Base-by-base conservation (phyloP, 2,888 invertebrate species). In the Philaethria dido region DNA sequence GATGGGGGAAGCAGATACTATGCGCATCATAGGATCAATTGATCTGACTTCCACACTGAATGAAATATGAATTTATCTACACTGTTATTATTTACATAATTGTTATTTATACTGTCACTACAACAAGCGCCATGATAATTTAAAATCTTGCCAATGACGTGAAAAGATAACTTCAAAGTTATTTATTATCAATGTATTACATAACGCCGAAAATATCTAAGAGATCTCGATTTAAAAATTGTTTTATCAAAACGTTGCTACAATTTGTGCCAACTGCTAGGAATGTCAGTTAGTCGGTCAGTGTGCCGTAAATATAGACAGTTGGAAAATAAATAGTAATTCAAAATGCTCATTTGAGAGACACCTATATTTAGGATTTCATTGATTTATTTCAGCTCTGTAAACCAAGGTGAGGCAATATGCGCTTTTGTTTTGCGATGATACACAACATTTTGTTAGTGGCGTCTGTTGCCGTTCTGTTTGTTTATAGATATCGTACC, bases 321-420 rank as follows among this genome's bases (percentile, higher is more conserved):
- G 29, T 62, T 45, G 33, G 36, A 66, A 61, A 66, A 70, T 65
- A 70, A 65, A 70, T 66, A 61, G 61, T 67, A 63, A 67, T 67
- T 66, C 50, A 63, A 47, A 66, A 62, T 62, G 36, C 13, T 66
- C 55, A 33, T 62, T 66, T 66, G 55, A 57, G 47, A 61, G 61
- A 57, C 33, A 42, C 29, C 33, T 70, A 68, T 68, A 68, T 68
- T 62, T 70, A 64, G 66, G 61, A 62, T 68, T 64, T 63, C 66
- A 72, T 72, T 64, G 72, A 68, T 70, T 72, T 62, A 70, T 67
- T 65, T 67, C 69, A 60, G 64, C 47, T 64, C 48, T 64, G 29
- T 62, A 66, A 68, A 85, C 85, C 87, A 88, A 88, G 88, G 88
- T 83, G 87, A 77, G 69, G 70, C 75, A 75, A 77, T 79, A 79